phyloP scores from a whole-genome alignment of 2,113 vertebrate species.

The Microcebus lehilahytsara region DNA sequence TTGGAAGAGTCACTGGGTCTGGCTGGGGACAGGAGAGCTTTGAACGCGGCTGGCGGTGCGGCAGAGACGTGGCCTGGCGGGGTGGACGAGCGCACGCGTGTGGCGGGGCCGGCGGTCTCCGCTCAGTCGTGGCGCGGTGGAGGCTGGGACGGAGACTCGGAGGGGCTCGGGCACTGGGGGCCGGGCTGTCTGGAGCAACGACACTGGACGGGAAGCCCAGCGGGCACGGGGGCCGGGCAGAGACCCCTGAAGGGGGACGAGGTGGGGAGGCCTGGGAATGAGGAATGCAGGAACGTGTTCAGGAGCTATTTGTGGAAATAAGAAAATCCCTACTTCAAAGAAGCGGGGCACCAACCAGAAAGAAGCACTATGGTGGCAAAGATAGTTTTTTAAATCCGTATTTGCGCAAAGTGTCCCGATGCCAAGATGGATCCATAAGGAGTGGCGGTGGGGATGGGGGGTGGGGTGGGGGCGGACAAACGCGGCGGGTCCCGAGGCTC shows the following conservation, averaged over 20 bases:
- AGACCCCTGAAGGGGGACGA: fast-evolving
- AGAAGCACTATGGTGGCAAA: too few species aligned
- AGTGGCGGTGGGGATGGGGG: neutral
- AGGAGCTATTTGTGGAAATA: neutral
- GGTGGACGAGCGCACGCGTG: neutral
- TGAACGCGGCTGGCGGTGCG: neutral
- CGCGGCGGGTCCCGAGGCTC: fast-evolving
- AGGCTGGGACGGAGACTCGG: neutral
- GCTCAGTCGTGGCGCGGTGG: fast-evolving
- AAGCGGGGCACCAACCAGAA: neutral
- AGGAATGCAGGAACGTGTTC: neutral
- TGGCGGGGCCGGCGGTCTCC: too few species aligned
- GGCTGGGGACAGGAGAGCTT: neutral
- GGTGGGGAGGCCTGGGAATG: neutral
- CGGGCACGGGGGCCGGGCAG: fast-evolving
- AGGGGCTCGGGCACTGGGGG: neutral
- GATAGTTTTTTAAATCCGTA: neutral
- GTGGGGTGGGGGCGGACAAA: neutral
- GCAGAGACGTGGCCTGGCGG: neutral
- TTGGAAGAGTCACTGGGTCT: neutral
- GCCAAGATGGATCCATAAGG: fast-evolving
- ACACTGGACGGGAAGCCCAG: fast-evolving
- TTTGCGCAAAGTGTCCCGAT: neutral
- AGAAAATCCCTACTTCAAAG: neutral
- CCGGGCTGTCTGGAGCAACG: too few species aligned